Conservation (phyloP, 1,140 invertebrate genomes). For the Drosophila subpulchrella region DNA sequence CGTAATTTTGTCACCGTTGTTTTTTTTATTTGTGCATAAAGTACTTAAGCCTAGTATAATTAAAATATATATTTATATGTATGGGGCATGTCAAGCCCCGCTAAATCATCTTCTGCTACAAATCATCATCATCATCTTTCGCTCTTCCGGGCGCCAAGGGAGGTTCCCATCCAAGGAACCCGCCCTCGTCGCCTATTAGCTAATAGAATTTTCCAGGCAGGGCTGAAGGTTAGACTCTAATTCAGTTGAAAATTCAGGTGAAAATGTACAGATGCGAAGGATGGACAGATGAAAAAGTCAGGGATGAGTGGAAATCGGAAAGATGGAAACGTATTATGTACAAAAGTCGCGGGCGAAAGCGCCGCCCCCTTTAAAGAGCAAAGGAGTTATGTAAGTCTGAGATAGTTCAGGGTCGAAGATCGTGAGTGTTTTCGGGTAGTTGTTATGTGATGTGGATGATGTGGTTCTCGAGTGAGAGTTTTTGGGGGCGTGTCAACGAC, state of each 20-base stretch:
- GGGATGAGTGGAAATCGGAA: conserved; percentile 17
- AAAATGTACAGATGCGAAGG: conserved; percentile 23
- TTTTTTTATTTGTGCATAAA: conserved; percentile 84
- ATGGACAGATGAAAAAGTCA: background rate
- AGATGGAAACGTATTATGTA: conserved; percentile 64
- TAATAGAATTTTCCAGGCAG: conserved; percentile 55
- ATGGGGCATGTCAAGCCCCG: conserved; percentile 54
- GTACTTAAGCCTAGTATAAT: conserved; percentile 81
- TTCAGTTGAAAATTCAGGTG: conserved; percentile 13
- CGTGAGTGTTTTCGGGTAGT: conserved; percentile 6
- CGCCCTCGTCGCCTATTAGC: conserved; percentile 67
- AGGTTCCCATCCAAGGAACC: conserved; percentile 60
- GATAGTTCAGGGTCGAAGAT: conserved; percentile 33
- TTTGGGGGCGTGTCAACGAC: conserved; percentile 68
- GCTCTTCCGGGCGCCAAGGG: conserved; percentile 59
- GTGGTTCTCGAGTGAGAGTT: conserved; percentile 29
- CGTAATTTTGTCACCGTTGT: conserved; percentile 84
- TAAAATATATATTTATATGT: conserved; percentile 76
- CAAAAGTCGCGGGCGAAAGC: conserved; percentile 69
- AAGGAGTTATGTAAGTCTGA: conserved; percentile 6
- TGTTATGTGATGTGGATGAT: conserved; percentile 41
- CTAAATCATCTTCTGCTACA: conserved; percentile 62
- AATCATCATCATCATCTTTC: conserved; percentile 41
- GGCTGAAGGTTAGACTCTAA: conserved; percentile 25
- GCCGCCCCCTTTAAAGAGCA: conserved; percentile 19